Evolutionary conservation across 2,113 vertebrate genomes (phyloP), one percentile per base, ranked within the genome.

Genomic region (Dasyprocta punctata): DNA sequence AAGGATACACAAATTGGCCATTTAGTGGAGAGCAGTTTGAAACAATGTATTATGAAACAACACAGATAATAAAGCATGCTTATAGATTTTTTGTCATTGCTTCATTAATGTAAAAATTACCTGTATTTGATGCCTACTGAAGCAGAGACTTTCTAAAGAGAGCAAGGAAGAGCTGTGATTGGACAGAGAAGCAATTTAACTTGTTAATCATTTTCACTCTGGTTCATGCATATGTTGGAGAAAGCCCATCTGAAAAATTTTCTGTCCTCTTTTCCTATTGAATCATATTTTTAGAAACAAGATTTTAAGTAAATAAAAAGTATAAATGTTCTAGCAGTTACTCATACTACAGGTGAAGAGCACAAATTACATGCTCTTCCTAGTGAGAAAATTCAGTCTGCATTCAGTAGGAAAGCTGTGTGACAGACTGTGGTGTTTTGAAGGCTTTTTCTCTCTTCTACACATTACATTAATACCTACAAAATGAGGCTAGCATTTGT

Each of bases 261-360:
- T 73, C 12, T 97, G n/a, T n/a, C n/a, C 7, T 90, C 44, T 90
- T 77, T 73, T 86, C 44, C 5, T 77, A 54, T 63, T 96, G 65
- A 81, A 52, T 71, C 85, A n/a, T 90, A 92, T 30, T 56, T 26
- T 69, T 36, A 38, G 38, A 54, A 82, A 28, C 5, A 56, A 7
- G 28, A 82, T 22, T 38, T 8, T 52, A 78, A 52, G 17, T 16
- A 12, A 36, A 71, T 67, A 78, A 49, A 47, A 36, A 38, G 52
- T 16, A 41, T 26, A 96, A 47, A 58, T 93, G 33, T 16, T 67
- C 1, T 26, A 69, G 4, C 6, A n/a, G 7, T 4, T 65, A 92
- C 80, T 80, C n/a, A 7, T 17, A 58, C 17, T n/a, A n/a, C 22
- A 56, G 20, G 26, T 86, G 7, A 11, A 65, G 30, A 75, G 22